Base-by-base conservation (phyloP, 2,797 vertebrate genomes). In the Agapornis canus region DNA sequence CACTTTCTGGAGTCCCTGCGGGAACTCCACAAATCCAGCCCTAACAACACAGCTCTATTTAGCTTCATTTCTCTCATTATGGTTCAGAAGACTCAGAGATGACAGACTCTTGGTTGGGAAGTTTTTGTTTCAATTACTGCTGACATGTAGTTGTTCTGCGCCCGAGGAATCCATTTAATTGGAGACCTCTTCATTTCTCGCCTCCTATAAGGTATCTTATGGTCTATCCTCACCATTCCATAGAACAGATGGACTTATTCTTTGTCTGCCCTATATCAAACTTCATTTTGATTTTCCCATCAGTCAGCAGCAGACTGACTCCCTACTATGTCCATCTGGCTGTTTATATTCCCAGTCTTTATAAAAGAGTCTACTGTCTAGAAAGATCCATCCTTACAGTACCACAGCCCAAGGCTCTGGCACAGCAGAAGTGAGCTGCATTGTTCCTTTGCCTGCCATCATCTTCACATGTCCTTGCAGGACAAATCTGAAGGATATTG, bases 51-150 rank as follows among this genome's bases (percentile, higher is more conserved):
- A 68, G 15, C 20, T 79, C 35, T 40, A 0, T 14, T 84, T 63
- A 66, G 19, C 8, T 59, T 68, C 3, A 12, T 77, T 73, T 84
- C 31, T 81, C 45, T 37, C 1, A 0, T 47, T 57, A n/a, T 0
- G 2, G 39, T 45, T 60, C 32, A 79, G 32, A 27, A 77, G 43
- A 13, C 0, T 25, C 22, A 2, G 23, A 37, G 19, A 15, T 42
- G 10, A 52, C 45, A 90, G 65, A 14, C 7, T 9, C 32, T 49
- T 64, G 35, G 10, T 3, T 56, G 29, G 66, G 84, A 72, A 66
- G 49, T 8, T 82, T 86, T 86, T 37, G 17, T 51, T 63, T 79
- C 22, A 9, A 0, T 22, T 65, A 4, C 26, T 69, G 32, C 5
- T 61, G 52, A 61, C 45, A 39, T 1, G 0, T 6, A 22, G 3